Conservation (phyloP, 2,888 invertebrate genomes). For the Cabera pusaria region DNA sequence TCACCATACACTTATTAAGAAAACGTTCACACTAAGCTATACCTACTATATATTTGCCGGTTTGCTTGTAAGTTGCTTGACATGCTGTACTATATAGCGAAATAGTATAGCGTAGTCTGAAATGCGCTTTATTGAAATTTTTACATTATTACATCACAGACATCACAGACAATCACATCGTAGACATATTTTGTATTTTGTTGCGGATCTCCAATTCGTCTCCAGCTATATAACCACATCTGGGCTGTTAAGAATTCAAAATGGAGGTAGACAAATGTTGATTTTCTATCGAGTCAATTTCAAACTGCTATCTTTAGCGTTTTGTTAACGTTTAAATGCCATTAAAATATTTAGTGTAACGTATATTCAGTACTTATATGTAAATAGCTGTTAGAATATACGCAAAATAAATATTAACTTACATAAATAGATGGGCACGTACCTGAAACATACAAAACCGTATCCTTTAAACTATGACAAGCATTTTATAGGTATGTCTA, state of each 20-base stretch:
- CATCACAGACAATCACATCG: too few relatives aligned
- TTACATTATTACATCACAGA: too few relatives aligned
- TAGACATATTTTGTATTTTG: too few relatives aligned
- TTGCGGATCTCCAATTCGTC: conserved; percentile 41
- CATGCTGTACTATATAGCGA: too few relatives aligned
- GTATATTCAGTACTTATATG: conserved; percentile 34
- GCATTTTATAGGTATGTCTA: too few relatives aligned
- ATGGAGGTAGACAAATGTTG: conserved; percentile 60
- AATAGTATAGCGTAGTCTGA: too few relatives aligned
- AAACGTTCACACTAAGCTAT: too few relatives aligned
- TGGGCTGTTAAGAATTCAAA: conserved; percentile 54
- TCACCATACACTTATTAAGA: too few relatives aligned
- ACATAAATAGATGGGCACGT: conserved; percentile 15
- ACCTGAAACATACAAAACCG: conserved; percentile 3
- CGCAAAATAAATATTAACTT: conserved; percentile 16
- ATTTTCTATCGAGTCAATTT: conserved; percentile 64
- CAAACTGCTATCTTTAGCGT: conserved; percentile 73
- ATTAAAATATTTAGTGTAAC: conserved; percentile 58
- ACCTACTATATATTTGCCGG: too few relatives aligned
- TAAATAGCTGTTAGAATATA: conserved; percentile 23
- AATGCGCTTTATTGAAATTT: too few relatives aligned
- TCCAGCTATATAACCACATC: conserved; percentile 40
- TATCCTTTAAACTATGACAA: conserved; percentile 14
- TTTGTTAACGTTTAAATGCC: conserved; percentile 68
- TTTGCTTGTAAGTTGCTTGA: too few relatives aligned